Percentiles rank a stretch among this genome's conserved stretches.
Evolutionary conservation across 1,140 invertebrate species (phyloP).

Genomic region (Caenorhabditis brenneri): DNA sequence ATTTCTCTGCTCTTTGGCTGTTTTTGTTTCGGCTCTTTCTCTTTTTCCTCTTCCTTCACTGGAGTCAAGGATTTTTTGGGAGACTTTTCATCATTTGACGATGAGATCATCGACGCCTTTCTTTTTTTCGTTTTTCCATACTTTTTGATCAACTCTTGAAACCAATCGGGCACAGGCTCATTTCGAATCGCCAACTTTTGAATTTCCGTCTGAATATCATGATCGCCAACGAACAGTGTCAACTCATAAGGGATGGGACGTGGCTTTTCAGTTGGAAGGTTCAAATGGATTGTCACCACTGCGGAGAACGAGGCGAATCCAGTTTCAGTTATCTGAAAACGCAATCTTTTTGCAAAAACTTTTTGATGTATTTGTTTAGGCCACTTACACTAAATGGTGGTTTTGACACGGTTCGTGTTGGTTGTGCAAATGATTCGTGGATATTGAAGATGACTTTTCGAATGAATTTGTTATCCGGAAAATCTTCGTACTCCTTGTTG

Average conservation of each 20-base stretch:
- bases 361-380: too few relatives aligned
- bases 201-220: neutral
- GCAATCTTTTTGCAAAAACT: too few relatives aligned
- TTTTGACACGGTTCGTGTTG: neutral
- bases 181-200: neutral
- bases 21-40: neutral
- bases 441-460: constrained; percentile 10
- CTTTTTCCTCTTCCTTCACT: neutral
- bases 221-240: neutral
- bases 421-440: neutral
- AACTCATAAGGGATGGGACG: neutral
- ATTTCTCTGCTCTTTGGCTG: neutral
- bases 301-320: neutral
- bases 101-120: constrained; percentile 2
- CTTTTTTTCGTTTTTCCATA: neutral
- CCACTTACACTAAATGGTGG: neutral
- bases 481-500: neutral
- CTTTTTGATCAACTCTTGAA: neutral
- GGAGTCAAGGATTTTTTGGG: neutral
- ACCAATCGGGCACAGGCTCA: neutral
- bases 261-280: neutral
- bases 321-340: constrained; percentile 12
- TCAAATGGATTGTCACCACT: neutral
- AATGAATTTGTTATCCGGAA: neutral
- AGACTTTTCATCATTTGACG: constrained; percentile 21